Evolutionary conservation across 2,113 vertebrate species (phyloP).

Genomic region (Psammodynastes pulverulentus): DNA sequence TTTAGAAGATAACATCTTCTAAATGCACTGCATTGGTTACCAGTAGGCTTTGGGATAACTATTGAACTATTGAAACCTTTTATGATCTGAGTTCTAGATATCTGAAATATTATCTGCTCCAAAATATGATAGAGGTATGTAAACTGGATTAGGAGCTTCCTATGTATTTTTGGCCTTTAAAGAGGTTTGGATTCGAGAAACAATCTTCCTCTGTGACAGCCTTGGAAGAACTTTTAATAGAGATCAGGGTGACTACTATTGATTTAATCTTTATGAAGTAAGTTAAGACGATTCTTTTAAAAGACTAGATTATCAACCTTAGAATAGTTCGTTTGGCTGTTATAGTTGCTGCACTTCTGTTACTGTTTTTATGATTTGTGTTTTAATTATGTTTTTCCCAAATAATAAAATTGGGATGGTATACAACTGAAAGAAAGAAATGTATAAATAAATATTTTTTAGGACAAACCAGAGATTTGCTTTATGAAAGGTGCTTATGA

Average conservation of each 20-base stretch:
- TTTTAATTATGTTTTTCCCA: not conserved
- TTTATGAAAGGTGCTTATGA: constrained; percentile 96
- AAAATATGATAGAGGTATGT: not conserved
- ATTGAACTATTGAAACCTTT: not conserved
- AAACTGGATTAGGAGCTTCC: not conserved
- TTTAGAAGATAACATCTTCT: not conserved
- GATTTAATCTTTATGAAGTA: not conserved
- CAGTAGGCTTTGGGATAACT: not conserved
- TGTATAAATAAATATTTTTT: constrained; percentile 6
- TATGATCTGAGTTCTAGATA: not conserved
- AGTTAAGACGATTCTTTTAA: not conserved
- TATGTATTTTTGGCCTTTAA: not conserved
- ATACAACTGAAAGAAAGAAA: not conserved
- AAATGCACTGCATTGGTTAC: not conserved
- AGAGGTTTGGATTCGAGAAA: not conserved
- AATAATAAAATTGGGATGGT: not conserved
- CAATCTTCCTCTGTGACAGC: not conserved
- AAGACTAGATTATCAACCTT: not conserved
- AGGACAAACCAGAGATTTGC: constrained; percentile 86
- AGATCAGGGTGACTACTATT: not conserved
- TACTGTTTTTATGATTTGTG: not conserved
- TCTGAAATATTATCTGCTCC: not conserved
- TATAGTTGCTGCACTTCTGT: not conserved
- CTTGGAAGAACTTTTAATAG: not conserved
- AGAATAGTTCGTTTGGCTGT: not conserved